Conservation (phyloP, 2,888 invertebrate species). For the Ennomos fuscantarius region DNA sequence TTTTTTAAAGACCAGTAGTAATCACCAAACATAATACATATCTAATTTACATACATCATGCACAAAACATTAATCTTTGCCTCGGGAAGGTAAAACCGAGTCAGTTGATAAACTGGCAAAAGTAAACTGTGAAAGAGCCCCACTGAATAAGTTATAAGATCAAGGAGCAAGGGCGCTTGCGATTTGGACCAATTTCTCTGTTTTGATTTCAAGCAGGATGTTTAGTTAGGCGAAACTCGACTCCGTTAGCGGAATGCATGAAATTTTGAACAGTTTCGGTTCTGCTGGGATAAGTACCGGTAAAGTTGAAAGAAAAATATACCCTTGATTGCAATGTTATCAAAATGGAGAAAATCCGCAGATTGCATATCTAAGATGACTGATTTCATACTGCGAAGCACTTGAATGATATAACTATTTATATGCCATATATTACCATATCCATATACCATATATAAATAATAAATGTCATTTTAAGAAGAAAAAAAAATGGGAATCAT, state of each 20-base stretch:
- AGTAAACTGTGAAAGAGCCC: conserved; percentile 34
- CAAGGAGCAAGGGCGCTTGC: conserved; percentile 32
- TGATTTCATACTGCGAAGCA: too few relatives aligned
- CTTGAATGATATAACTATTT: too few relatives aligned
- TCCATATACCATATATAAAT: too few relatives aligned
- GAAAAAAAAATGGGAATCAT: too few relatives aligned
- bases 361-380: neutral
- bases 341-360: neutral
- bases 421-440: too few relatives aligned
- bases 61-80: too few relatives aligned
- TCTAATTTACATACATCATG: too few relatives aligned
- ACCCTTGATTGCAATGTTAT: conserved; percentile 22
- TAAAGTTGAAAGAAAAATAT: conserved; percentile 22
- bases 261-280: conserved; percentile 24
- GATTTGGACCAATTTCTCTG: conserved; percentile 39
- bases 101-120: conserved; percentile 16
- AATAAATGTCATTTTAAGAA: too few relatives aligned
- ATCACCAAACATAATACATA: too few relatives aligned
- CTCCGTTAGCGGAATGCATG: conserved; percentile 23
- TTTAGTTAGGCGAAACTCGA: conserved; percentile 34
- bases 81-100: too few relatives aligned
- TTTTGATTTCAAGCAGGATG: conserved; percentile 42
- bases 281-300: conserved; percentile 3
- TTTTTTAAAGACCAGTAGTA: too few relatives aligned
- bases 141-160: conserved; percentile 48